These are phyloP conservation scores for Serrognathus titanus DNA, from an alignment of 2,888 invertebrate species.

Conservation along the genomic window DNA sequence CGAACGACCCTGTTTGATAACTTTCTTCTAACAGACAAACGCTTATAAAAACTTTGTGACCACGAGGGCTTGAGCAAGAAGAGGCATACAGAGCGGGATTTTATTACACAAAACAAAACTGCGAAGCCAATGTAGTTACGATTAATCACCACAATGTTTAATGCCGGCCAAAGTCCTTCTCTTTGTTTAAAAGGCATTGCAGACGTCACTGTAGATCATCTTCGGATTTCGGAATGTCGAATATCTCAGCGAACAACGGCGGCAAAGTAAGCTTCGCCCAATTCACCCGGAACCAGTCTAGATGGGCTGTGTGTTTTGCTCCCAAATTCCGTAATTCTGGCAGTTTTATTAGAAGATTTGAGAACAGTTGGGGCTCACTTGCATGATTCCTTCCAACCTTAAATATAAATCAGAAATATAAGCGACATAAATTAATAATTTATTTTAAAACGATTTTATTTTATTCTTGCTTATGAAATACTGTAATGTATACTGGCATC, in stretches of 20 bases:
- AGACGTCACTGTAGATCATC: conserved; percentile 57
- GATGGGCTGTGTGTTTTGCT: conserved; percentile 74
- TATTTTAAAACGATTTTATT: too few relatives aligned
- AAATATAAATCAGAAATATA: conserved; percentile 11
- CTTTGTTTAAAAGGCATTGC: not conserved
- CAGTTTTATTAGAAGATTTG: conserved; percentile 58
- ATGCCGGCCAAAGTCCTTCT: conserved; percentile 1
- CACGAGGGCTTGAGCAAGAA: conserved; percentile 38
- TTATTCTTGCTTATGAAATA: too few relatives aligned
- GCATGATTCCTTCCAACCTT: conserved; percentile 60
- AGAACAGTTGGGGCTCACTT: conserved; percentile 57
- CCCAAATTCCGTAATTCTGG: conserved; percentile 80
- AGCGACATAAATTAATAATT: too few relatives aligned
- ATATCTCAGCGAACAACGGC: conserved; percentile 93
- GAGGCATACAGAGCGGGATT: conserved; percentile 26
- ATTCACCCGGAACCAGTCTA: conserved; percentile 87
- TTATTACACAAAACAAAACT: conserved; percentile 5
- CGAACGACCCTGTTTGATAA: not conserved
- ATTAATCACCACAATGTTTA: conserved; percentile 6
- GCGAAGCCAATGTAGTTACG: conserved; percentile 9
- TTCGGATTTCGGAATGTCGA: conserved; percentile 88
- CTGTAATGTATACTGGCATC: too few relatives aligned
- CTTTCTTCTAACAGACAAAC: conserved; percentile 6
- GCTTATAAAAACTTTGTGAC: conserved; percentile 20
- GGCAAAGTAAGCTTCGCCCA: conserved; percentile 85